phyloP scores from a whole-genome alignment of 2,113 vertebrate genomes.

The Ceyx cyanopectus region DNA sequence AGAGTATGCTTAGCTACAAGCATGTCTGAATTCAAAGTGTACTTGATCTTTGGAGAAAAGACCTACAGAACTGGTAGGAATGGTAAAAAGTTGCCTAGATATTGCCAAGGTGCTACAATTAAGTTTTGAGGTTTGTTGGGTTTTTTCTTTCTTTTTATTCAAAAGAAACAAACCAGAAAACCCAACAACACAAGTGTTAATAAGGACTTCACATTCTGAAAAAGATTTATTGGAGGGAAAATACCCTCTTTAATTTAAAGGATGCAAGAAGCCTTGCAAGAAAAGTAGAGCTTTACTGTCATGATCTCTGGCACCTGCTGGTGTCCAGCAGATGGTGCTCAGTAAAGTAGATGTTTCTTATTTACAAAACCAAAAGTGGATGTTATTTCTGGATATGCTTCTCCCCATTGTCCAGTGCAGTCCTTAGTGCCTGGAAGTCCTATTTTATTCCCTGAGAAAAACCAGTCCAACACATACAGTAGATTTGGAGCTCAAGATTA shows the following conservation, averaged over 20 bases:
- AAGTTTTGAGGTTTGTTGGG: background rate
- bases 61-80: background rate
- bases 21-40: background rate
- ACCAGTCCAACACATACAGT: accelerated
- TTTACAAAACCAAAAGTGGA: background rate
- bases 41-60: background rate
- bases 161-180: accelerated
- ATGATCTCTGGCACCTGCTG: background rate
- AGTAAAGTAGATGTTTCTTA: background rate
- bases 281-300: background rate
- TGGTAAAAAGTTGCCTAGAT: background rate
- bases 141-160: too few relatives aligned
- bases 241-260: background rate
- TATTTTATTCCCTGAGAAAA: background rate
- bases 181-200: background rate
- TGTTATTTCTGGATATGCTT: background rate
- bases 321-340: background rate
- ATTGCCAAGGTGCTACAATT: background rate
- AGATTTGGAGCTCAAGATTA: background rate
- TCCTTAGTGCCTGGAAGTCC: background rate
- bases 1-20: background rate
- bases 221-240: background rate
- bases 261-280: background rate
- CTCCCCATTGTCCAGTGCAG: background rate
- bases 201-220: background rate